These are phyloP conservation scores for Bettongia penicillata DNA, from an alignment of 2,113 vertebrate species.

Conservation along the genomic window DNA sequence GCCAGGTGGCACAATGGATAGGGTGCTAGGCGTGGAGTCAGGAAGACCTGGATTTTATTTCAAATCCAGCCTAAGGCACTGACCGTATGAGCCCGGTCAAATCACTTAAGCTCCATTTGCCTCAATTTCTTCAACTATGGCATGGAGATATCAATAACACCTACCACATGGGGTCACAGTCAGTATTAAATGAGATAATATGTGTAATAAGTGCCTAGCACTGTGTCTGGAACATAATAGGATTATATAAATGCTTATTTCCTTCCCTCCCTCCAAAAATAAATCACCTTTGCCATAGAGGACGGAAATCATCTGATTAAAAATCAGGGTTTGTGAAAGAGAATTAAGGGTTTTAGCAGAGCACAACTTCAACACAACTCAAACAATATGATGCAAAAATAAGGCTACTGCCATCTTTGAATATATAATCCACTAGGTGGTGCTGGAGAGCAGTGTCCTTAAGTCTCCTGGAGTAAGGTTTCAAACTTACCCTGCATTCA, in stretches of 20 bases:
- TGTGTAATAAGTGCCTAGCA: background rate
- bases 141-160: background rate
- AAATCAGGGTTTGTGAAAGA: background rate
- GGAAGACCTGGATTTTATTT: background rate
- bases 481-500: background rate
- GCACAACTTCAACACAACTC: background rate
- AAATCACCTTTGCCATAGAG: background rate
- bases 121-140: background rate
- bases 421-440: background rate
- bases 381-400: background rate
- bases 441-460: background rate
- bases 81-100: background rate
- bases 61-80: background rate
- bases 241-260: background rate
- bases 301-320: background rate
- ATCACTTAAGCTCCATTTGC: background rate
- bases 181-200: background rate
- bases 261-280: background rate
- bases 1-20: background rate
- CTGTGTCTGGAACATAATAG: background rate
- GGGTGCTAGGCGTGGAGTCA: background rate
- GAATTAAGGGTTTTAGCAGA: background rate
- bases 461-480: background rate
- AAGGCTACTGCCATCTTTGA: background rate
- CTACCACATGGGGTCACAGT: background rate